Evolutionary conservation across 2,797 vertebrate genomes (phyloP).

Genomic region (Coluber constrictor): DNA sequence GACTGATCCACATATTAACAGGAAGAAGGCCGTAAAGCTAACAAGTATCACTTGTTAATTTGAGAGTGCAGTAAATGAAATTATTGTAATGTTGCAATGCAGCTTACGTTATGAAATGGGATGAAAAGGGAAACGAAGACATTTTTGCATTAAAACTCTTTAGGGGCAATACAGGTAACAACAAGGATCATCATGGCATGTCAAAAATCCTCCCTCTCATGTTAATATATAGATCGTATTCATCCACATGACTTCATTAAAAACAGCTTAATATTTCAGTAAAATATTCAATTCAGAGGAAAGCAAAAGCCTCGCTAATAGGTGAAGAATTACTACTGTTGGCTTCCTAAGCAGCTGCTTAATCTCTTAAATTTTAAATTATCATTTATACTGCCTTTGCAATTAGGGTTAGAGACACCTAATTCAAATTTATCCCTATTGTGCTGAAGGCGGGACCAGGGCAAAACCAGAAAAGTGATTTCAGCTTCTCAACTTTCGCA

Average conservation of each 20-base stretch:
- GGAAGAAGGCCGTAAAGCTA: neutral
- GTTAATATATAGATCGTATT: neutral
- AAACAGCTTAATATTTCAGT: neutral
- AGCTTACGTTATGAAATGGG: neutral
- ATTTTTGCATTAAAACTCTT: neutral
- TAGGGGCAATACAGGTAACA: neutral
- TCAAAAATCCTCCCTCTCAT: neutral
- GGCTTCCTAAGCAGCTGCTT: neutral
- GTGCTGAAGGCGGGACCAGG: neutral
- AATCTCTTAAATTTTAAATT: neutral
- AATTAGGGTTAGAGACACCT: neutral
- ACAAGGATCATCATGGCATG: neutral
- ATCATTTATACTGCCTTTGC: neutral
- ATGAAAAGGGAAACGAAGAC: neutral
- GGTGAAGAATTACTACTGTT: neutral
- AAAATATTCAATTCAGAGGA: neutral
- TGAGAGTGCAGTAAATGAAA: neutral
- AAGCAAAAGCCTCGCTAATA: neutral
- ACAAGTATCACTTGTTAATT: neutral
- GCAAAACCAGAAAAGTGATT: neutral
- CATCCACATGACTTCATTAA: neutral
- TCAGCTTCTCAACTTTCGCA: neutral
- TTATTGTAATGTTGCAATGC: neutral
- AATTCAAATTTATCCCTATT: neutral
- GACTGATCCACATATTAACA: neutral